Percentiles rank a stretch among this genome's conserved stretches.
Evolutionary conservation across 2,113 vertebrate species (phyloP).

Genomic region (Rhabdornis inornatus): DNA sequence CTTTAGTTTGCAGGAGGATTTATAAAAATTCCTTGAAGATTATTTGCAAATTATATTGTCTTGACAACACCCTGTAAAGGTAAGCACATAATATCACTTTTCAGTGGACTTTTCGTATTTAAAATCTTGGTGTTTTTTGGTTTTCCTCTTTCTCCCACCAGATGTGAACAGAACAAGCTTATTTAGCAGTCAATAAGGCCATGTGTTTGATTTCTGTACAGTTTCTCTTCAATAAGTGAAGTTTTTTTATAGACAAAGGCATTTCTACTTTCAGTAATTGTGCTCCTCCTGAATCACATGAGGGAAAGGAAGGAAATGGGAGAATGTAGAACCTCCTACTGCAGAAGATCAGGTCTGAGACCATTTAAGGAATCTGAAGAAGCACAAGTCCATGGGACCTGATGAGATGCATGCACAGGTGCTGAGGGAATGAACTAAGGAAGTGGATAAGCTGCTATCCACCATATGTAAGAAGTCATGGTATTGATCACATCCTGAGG

Average conservation of each 20-base stretch:
- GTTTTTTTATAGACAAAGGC: background rate
- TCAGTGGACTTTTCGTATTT: background rate
- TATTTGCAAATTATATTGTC: background rate
- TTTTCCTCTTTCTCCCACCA: background rate
- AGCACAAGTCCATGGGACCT: background rate
- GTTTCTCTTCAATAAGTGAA: background rate
- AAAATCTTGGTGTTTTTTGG: background rate
- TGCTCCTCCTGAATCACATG: background rate
- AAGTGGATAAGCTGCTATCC: background rate
- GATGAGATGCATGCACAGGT: background rate
- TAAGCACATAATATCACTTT: background rate
- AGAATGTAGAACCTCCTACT: background rate
- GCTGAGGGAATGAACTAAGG: background rate
- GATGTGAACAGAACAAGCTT: background rate
- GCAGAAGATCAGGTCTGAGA: background rate
- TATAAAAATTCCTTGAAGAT: background rate
- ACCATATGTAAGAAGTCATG: rapidly evolving
- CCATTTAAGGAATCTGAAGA: background rate
- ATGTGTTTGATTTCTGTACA: background rate
- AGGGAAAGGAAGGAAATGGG: background rate
- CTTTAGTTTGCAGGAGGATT: background rate
- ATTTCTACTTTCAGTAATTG: background rate
- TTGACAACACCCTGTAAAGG: background rate
- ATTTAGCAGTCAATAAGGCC: background rate
- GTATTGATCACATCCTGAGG: background rate